These are phyloP conservation scores for Percina caprodes DNA, from an alignment of 2,113 vertebrate genomes.

Conservation along the genomic window DNA sequence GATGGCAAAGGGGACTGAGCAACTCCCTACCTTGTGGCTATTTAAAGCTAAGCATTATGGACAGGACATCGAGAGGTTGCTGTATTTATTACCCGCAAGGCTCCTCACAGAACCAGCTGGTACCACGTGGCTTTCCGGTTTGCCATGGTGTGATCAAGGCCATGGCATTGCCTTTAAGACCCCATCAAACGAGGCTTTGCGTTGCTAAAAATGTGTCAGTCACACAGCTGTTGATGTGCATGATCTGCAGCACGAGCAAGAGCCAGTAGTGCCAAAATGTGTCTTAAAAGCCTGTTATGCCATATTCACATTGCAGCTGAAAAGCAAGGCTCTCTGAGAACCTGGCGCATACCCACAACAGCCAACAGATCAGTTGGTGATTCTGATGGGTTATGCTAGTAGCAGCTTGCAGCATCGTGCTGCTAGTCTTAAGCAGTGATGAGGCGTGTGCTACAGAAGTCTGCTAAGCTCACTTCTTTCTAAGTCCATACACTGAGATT, in stretches of 20 bases:
- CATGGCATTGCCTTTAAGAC: neutral
- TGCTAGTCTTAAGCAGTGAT: too few species aligned
- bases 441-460: too few species aligned
- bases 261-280: neutral
- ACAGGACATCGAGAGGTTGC: slow-evolving; percentile 37
- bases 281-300: neutral
- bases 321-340: neutral
- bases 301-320: slow-evolving; percentile 11
- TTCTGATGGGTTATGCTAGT: too few species aligned
- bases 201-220: neutral
- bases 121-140: neutral
- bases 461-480: too few species aligned
- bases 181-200: neutral
- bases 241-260: slow-evolving; percentile 8
- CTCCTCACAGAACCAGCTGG: slow-evolving; percentile 14
- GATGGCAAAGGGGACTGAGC: slow-evolving; percentile 60
- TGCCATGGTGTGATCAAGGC: neutral
- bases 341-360: neutral
- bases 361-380: neutral
- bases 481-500: too few species aligned
- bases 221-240: neutral
- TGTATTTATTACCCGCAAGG: slow-evolving; percentile 10
- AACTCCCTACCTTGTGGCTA: slow-evolving; percentile 72
- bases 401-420: too few species aligned
- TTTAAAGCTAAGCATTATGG: slow-evolving; percentile 46